Evolutionary conservation across 2,113 vertebrate genomes (phyloP), one percentile per base, ranked within the genome.

Genomic region (Acanthisitta chloris): DNA sequence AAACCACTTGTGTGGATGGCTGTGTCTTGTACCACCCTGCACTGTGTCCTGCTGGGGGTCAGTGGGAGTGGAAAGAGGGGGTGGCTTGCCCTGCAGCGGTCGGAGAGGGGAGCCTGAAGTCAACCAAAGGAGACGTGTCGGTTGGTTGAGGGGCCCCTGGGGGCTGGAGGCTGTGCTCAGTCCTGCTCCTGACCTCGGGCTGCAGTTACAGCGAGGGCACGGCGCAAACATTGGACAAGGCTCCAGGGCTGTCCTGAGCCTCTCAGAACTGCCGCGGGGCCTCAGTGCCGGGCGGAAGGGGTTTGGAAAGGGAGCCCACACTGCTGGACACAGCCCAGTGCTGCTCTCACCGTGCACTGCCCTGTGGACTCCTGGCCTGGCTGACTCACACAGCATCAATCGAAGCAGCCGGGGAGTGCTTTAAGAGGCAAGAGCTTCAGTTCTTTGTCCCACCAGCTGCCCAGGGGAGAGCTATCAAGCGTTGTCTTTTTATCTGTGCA

Each of bases 191-290:
- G 13, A 23, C 15, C 45, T 28, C 16, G 0, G 4, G 14, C 49
- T 33, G 79, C 20, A 2, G 24, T 10, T 6, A 3, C 10, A 20
- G 38, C 1, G 2, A 46, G 72, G 48, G 20, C 42, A 21, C 0
- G 15, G 48, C 40, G 18, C 14, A 14, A 21, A 19, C 7, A 0
- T 9, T 1, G 28, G 17, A 6, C 6, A 3, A 14, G 36, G 49
- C 49, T 52, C 9, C 15, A 2, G 88, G 79, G 31, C 66, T 38
- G 5, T 45, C 2, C 16, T 3, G 55, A 18, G 36, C 38, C 28
- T 65, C 52, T 51, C 0, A 1, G 8, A 86, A 4, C 17, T 0
- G 2, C 36, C 4, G 1, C 0, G 1, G 4, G n/a, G 28, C 25
- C 33, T 38, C 7, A 1, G 40, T 20, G 0, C 23, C 2, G 8